Percentiles rank a stretch among this genome's conserved stretches.
phyloP scores from a whole-genome alignment of 2,888 invertebrate species.

The Crioceris asparagi region DNA sequence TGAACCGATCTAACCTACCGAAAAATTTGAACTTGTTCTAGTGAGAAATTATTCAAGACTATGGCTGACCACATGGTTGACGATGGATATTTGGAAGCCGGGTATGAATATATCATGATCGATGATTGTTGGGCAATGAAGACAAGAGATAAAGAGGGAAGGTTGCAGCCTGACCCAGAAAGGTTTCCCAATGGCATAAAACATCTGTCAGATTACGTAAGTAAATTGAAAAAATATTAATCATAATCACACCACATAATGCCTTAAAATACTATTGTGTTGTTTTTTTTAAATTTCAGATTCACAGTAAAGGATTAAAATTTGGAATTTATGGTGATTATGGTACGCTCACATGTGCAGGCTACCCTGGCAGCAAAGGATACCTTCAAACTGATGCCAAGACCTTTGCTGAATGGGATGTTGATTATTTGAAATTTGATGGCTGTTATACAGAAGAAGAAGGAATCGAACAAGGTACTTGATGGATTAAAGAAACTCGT shows the following conservation, averaged over 20 bases:
- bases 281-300: slow-evolving; percentile 36
- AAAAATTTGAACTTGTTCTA: too few relatives aligned
- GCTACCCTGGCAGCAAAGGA: slow-evolving; percentile 64
- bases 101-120: slow-evolving; percentile 49
- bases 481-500: neutral
- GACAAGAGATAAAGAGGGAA: slow-evolving; percentile 38
- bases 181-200: slow-evolving; percentile 53
- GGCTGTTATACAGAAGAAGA: slow-evolving; percentile 58
- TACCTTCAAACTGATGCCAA: slow-evolving; percentile 57
- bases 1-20: too few relatives aligned
- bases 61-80: slow-evolving; percentile 45
- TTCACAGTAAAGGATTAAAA: slow-evolving; percentile 62
- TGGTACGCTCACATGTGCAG: slow-evolving; percentile 65
- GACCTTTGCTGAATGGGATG: slow-evolving; percentile 68
- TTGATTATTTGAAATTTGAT: slow-evolving; percentile 74
- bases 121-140: slow-evolving; percentile 53
- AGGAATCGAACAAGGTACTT: slow-evolving; percentile 43
- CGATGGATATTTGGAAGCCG: slow-evolving; percentile 49
- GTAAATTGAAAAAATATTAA: slow-evolving; percentile 17
- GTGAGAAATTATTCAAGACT: slow-evolving; percentile 44
- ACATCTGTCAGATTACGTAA: slow-evolving; percentile 48
- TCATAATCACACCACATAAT: neutral
- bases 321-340: slow-evolving; percentile 77
- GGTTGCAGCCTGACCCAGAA: slow-evolving; percentile 43
- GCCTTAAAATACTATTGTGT: neutral